These are phyloP conservation scores for Pholis gunnellus DNA, from an alignment of 2,113 vertebrate species.

Conservation along the genomic window DNA sequence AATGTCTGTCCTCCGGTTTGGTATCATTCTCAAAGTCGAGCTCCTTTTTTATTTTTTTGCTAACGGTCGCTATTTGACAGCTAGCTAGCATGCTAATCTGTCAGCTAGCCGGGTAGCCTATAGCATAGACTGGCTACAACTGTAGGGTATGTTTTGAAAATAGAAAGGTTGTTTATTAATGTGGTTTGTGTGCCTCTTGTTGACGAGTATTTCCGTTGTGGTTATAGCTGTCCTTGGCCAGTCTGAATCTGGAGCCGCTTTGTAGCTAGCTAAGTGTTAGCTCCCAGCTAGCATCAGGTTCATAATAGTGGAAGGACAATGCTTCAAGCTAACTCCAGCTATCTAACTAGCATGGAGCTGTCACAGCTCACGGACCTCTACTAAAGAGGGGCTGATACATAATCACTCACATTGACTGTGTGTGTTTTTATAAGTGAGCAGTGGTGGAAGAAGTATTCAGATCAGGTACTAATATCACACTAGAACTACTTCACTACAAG, in stretches of 20 bases:
- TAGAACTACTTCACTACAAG: too few relatives aligned
- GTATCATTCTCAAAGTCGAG: slow-evolving; percentile 36
- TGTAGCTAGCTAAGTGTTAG: slow-evolving; percentile 14
- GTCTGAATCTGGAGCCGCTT: neutral
- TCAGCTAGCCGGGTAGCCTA: slow-evolving; percentile 32
- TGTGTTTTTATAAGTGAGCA: too few relatives aligned
- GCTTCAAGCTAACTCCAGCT: slow-evolving; percentile 57
- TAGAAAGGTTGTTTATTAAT: neutral
- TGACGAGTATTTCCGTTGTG: neutral
- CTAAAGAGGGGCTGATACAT: neutral
- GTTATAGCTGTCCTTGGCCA: neutral
- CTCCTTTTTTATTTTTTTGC: slow-evolving; percentile 26
- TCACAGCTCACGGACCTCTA: slow-evolving; percentile 27
- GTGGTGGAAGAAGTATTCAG: neutral
- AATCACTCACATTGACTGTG: neutral
- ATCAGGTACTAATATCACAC: neutral
- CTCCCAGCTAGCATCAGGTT: slow-evolving; percentile 45
- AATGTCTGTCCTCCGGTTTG: neutral
- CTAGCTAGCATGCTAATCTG: slow-evolving; percentile 65
- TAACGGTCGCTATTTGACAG: slow-evolving; percentile 71
- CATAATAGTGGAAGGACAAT: slow-evolving; percentile 63
- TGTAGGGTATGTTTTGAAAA: neutral
- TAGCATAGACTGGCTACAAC: neutral
- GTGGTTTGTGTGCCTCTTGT: too few relatives aligned
- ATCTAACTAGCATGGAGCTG: slow-evolving; percentile 48